Percentiles rank a stretch among this genome's conserved stretches.
These are phyloP conservation scores for Pteropus rufus DNA, from an alignment of 2,797 vertebrate genomes.

Conservation along the genomic window DNA sequence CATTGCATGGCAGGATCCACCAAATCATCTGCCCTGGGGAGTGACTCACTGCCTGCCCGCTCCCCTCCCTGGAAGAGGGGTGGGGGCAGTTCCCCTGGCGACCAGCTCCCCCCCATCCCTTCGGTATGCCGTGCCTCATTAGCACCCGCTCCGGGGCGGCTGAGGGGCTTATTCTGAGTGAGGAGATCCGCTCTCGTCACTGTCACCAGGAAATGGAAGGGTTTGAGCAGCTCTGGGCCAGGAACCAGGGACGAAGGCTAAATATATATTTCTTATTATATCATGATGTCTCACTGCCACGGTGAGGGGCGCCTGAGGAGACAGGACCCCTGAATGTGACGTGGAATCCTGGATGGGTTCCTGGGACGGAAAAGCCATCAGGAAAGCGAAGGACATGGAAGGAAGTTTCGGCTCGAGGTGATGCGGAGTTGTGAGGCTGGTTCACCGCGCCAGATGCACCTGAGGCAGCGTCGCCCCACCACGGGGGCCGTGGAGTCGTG, in stretches of 20 bases:
- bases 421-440: fast-evolving
- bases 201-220: background rate
- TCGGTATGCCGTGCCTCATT: background rate
- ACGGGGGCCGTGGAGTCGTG: too few relatives aligned
- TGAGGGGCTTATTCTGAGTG: too few relatives aligned
- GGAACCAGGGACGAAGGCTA: background rate
- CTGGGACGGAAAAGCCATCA: fast-evolving
- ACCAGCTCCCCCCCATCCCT: background rate
- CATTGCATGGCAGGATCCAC: fast-evolving
- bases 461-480: too few relatives aligned
- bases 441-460: too few relatives aligned
- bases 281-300: background rate
- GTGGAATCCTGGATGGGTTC: background rate
- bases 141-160: fast-evolving
- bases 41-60: background rate
- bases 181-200: background rate
- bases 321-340: fast-evolving
- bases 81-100: background rate
- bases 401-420: too few relatives aligned
- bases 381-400: background rate
- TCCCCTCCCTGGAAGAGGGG: too few relatives aligned
- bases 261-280: background rate
- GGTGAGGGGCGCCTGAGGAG: background rate
- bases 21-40: background rate
- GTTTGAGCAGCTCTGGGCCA: background rate